These are phyloP conservation scores for Autographa gamma DNA, from an alignment of 2,888 invertebrate species.

Conservation along the genomic window DNA sequence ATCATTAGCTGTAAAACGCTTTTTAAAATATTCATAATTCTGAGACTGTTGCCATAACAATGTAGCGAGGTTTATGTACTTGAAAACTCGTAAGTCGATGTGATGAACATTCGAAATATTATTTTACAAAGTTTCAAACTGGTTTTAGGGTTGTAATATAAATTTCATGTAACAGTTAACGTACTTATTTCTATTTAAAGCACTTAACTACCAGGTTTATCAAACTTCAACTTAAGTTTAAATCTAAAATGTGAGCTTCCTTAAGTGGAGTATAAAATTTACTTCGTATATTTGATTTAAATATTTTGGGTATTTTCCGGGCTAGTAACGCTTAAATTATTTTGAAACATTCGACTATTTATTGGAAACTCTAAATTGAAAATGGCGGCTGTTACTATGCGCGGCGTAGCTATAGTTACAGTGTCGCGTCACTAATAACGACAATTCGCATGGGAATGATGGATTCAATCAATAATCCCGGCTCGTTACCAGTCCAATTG, in stretches of 20 bases:
- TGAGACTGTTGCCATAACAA: slow-evolving; percentile 17
- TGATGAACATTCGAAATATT: slow-evolving; percentile 5
- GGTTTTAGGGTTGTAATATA: slow-evolving; percentile 7
- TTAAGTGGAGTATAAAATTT: background rate
- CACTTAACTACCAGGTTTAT: background rate
- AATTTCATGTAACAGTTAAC: background rate
- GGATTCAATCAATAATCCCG: slow-evolving; percentile 76
- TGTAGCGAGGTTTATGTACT: slow-evolving; percentile 13
- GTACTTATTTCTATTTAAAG: slow-evolving; percentile 2
- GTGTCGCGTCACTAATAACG: slow-evolving; percentile 60
- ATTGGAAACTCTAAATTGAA: background rate
- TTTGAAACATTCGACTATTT: background rate
- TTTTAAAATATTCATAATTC: slow-evolving; percentile 34
- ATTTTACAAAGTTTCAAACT: slow-evolving; percentile 8
- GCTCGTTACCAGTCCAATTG: slow-evolving; percentile 75
- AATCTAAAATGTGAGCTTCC: background rate
- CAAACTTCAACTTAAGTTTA: background rate
- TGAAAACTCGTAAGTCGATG: slow-evolving; percentile 15
- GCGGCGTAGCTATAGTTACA: slow-evolving; percentile 24
- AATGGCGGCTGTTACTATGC: slow-evolving; percentile 1
- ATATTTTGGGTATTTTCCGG: background rate
- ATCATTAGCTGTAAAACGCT: slow-evolving; percentile 33
- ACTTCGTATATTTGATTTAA: background rate
- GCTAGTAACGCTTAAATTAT: background rate
- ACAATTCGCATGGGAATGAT: slow-evolving; percentile 67